Evolutionary conservation across 2,113 vertebrate genomes (phyloP).

Genomic region (Cinclus cinclus): DNA sequence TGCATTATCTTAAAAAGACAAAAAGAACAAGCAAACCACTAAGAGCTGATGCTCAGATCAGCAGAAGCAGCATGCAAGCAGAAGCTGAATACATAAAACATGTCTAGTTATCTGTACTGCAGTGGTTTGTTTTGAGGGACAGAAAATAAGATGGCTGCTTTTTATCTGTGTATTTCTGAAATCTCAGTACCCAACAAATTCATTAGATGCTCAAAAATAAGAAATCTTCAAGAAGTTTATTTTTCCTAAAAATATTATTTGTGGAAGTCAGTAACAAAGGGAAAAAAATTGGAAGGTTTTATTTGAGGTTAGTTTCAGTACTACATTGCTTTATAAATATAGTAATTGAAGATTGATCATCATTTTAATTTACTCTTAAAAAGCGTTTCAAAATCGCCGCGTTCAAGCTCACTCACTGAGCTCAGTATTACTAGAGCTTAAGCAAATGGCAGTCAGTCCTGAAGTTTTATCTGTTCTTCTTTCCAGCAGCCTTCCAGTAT

Average conservation of each 20-base stretch:
- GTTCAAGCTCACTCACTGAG: not conserved
- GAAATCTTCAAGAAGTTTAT: not conserved
- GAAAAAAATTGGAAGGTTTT: not conserved
- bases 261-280: not conserved
- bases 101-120: not conserved
- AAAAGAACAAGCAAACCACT: not conserved
- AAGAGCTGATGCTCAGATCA: not conserved
- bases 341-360: not conserved
- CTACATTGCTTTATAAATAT: not conserved
- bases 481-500: not conserved
- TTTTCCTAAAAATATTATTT: not conserved
- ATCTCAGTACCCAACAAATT: not conserved
- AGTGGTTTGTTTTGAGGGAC: not conserved
- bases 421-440: not conserved
- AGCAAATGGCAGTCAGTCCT: not conserved
- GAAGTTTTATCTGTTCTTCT: not conserved
- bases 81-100: not conserved
- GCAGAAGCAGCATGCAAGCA: not conserved
- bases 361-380: not conserved
- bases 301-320: not conserved
- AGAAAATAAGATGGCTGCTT: not conserved
- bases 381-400: not conserved
- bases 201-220: not conserved
- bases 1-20: not conserved
- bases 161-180: not conserved